Conservation (phyloP, 2,113 vertebrate species). For the Gallinago undulata region DNA sequence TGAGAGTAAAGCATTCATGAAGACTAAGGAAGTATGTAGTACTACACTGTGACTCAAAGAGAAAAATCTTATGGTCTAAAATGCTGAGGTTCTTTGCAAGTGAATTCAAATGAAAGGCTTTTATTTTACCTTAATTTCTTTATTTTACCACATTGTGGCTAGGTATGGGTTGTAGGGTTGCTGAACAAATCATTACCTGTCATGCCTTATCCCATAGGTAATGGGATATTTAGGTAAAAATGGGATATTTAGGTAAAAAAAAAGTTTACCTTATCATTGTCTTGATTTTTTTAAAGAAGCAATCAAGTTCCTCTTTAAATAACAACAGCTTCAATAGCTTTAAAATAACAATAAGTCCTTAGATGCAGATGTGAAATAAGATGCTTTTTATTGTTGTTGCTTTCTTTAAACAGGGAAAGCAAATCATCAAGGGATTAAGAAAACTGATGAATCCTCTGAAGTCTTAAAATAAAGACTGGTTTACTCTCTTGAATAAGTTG, state of each 20-base stretch:
- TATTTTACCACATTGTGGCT: neutral
- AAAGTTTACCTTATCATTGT: neutral
- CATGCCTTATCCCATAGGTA: neutral
- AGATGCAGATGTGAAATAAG: neutral
- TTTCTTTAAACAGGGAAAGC: neutral
- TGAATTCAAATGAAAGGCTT: neutral
- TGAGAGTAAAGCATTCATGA: conserved; percentile 26
- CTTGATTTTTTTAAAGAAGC: conserved; percentile 23
- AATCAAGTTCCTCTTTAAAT: neutral
- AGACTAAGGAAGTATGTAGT: conserved; percentile 27
- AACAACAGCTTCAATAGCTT: neutral
- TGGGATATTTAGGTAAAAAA: neutral
- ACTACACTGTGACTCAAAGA: neutral
- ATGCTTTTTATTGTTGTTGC: neutral
- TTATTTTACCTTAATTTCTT: neutral
- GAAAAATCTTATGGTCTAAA: conserved; percentile 3
- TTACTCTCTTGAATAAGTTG: neutral
- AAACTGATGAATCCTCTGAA: neutral
- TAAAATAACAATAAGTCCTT: conserved; percentile 3
- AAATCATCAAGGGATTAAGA: neutral
- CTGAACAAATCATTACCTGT: neutral
- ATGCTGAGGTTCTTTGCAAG: neutral
- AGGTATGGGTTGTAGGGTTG: neutral
- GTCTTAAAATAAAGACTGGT: neutral
- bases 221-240: neutral